Conservation (phyloP, 2,113 vertebrate genomes). For the Toxostoma redivivum region DNA sequence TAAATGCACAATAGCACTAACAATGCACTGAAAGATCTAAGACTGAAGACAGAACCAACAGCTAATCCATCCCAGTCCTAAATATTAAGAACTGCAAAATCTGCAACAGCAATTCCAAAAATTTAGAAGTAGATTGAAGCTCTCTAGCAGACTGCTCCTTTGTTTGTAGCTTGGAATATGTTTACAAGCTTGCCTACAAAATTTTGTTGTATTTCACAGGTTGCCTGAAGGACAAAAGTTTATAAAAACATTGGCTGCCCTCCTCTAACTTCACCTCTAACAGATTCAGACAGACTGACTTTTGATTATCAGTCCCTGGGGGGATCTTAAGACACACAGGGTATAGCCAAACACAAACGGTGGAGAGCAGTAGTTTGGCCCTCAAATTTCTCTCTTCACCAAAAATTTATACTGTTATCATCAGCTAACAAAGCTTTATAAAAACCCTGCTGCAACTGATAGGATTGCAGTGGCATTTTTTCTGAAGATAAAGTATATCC, state of each 20-base stretch:
- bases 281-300: background rate
- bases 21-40: background rate
- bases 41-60: background rate
- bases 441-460: background rate
- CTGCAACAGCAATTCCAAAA: background rate
- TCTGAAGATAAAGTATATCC: background rate
- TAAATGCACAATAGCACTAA: background rate
- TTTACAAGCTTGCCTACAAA: background rate
- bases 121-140: background rate
- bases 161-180: background rate
- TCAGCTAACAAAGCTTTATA: background rate
- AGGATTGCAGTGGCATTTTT: background rate
- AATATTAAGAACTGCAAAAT: background rate
- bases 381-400: background rate
- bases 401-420: background rate
- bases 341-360: background rate
- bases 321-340: background rate
- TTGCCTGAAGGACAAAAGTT: background rate
- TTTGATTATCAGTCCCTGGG: background rate
- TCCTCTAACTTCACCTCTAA: background rate
- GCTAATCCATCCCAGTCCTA: background rate
- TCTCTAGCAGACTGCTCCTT: background rate
- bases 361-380: background rate
- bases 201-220: background rate
- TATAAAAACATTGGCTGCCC: background rate